Conservation (phyloP, 2,113 vertebrate species). For the Podiceps cristatus region DNA sequence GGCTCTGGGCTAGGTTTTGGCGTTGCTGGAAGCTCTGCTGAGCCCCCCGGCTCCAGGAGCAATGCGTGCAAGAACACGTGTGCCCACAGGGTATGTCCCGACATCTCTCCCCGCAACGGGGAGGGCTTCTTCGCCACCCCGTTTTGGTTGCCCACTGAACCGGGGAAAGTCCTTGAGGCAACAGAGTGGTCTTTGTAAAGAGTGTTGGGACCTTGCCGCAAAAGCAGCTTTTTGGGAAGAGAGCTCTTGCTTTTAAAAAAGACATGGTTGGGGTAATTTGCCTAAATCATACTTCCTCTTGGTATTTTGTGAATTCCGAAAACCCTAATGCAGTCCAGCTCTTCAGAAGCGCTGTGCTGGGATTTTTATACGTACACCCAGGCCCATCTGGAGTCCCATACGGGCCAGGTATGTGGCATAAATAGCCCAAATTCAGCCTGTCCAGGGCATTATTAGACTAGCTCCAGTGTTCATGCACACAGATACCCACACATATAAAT, state of each 20-base stretch:
- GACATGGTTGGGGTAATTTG: accelerated
- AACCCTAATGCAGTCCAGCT: neutral
- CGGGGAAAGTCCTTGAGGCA: neutral
- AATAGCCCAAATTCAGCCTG: neutral
- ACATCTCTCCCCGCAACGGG: accelerated
- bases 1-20: neutral
- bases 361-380: neutral
- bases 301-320: neutral
- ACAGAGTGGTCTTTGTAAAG: neutral
- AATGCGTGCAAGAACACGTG: accelerated
- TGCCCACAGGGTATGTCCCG: neutral
- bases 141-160: neutral
- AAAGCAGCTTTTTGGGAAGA: neutral
- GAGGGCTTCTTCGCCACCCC: neutral
- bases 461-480: neutral
- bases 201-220: accelerated
- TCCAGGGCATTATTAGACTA: accelerated
- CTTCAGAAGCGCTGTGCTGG: neutral
- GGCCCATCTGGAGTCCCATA: neutral
- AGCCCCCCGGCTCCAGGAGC: neutral
- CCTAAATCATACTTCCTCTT: neutral
- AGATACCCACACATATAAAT: neutral
- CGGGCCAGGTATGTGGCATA: neutral
- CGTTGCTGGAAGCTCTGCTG: neutral
- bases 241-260: neutral